Conservation (phyloP, 1,140 invertebrate species). For the Drosophila sp. region DNA sequence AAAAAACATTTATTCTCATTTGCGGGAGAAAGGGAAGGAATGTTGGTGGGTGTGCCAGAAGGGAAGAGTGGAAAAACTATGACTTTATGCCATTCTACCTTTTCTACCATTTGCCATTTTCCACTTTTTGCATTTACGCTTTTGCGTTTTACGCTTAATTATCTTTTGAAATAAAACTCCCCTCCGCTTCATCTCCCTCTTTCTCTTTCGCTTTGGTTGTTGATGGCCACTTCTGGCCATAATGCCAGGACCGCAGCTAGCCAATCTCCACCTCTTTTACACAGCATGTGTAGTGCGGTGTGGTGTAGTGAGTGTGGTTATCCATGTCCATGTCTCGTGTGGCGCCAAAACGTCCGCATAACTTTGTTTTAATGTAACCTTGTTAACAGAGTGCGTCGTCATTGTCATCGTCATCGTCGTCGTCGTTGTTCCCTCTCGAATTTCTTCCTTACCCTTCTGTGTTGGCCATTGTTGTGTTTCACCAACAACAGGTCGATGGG, state of each 20-base stretch:
- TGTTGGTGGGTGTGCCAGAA: neutral
- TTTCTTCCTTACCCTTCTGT: neutral
- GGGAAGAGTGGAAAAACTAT: slow-evolving; percentile 20
- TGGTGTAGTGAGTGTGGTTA: neutral
- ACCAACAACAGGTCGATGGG: slow-evolving; percentile 44
- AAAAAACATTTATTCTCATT: neutral
- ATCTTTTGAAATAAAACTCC: slow-evolving; percentile 38
- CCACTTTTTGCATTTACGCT: slow-evolving; percentile 25
- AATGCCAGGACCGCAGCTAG: neutral
- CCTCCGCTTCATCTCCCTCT: neutral
- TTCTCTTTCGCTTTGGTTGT: neutral
- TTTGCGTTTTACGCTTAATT: slow-evolving; percentile 45
- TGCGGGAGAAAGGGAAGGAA: neutral
- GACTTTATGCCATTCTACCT: slow-evolving; percentile 38
- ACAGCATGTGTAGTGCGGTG: neutral
- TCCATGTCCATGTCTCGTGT: slow-evolving; percentile 18
- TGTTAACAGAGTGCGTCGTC: slow-evolving; percentile 33
- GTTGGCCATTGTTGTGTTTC: neutral
- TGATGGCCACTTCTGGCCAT: neutral
- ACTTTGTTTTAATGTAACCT: slow-evolving; percentile 43
- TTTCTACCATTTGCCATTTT: slow-evolving; percentile 37
- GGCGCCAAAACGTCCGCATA: slow-evolving; percentile 31
- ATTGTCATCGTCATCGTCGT: neutral
- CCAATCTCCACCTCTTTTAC: slow-evolving; percentile 5
- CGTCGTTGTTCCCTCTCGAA: neutral